Percentiles rank a stretch among this genome's conserved stretches.
phyloP scores from a whole-genome alignment of 2,797 vertebrate species.

The Tiaroga cobitis region DNA sequence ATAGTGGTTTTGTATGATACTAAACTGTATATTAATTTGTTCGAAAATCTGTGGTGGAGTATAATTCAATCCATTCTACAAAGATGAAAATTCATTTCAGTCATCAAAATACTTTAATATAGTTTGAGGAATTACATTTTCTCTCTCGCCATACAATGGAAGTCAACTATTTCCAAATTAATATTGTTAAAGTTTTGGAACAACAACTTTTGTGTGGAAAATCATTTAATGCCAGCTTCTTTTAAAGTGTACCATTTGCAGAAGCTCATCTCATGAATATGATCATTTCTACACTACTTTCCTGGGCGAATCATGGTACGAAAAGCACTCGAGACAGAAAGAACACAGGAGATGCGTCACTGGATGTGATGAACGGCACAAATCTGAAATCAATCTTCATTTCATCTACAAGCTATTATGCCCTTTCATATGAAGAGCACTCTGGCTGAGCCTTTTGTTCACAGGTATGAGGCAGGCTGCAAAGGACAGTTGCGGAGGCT shows the following conservation, averaged over 20 bases:
- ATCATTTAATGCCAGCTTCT: neutral
- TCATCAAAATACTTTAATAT: neutral
- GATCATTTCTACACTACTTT: neutral
- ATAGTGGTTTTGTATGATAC: neutral
- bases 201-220: neutral
- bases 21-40: neutral
- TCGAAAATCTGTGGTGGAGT: neutral
- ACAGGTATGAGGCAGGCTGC: neutral
- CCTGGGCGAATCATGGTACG: neutral
- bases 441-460: neutral
- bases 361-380: neutral
- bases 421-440: neutral
- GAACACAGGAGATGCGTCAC: neutral
- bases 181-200: neutral
- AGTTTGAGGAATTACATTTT: too few relatives aligned
- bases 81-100: neutral
- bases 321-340: neutral
- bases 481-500: constrained; percentile 24
- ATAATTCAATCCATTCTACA: neutral
- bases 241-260: neutral
- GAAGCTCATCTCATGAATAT: neutral
- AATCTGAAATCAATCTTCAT: neutral
- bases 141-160: too few relatives aligned
- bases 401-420: neutral
- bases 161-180: too few relatives aligned